A percentile compares a stretch with the other conserved stretches of the same genome.
These are phyloP conservation scores for Carcharodon carcharias DNA, from an alignment of 2,797 vertebrate genomes.

Conservation along the genomic window DNA sequence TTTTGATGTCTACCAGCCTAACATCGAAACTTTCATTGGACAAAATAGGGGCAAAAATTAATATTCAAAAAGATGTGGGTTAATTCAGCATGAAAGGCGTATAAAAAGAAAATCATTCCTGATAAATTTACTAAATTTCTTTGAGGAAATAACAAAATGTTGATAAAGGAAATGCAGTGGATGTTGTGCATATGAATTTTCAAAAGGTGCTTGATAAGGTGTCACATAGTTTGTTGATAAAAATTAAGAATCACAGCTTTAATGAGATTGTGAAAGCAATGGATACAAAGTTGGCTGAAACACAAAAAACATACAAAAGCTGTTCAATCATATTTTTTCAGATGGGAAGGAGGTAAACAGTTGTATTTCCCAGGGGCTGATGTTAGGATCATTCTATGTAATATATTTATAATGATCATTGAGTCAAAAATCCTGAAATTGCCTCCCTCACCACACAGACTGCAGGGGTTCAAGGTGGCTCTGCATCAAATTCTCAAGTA, in stretches of 20 bases:
- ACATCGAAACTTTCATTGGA: not conserved
- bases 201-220: not conserved
- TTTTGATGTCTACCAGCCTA: not conserved
- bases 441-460: too few relatives aligned
- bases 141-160: not conserved
- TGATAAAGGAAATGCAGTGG: not conserved
- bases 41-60: not conserved
- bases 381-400: too few relatives aligned
- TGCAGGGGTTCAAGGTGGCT: too few relatives aligned
- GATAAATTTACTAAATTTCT: not conserved
- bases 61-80: not conserved
- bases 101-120: not conserved
- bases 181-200: not conserved
- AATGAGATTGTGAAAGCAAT: not conserved
- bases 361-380: too few relatives aligned
- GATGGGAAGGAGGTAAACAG: too few relatives aligned
- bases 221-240: not conserved
- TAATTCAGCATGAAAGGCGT: too few relatives aligned
- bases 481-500: too few relatives aligned
- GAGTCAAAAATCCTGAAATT: too few relatives aligned
- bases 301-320: not conserved
- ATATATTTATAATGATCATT: too few relatives aligned
- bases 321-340: not conserved
- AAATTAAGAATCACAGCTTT: not conserved
- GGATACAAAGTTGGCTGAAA: not conserved